A percentile compares a stretch with the other conserved stretches of the same genome.
phyloP scores from a whole-genome alignment of 2,888 invertebrate genomes.

The Acanthosoma haemorrhoidale region DNA sequence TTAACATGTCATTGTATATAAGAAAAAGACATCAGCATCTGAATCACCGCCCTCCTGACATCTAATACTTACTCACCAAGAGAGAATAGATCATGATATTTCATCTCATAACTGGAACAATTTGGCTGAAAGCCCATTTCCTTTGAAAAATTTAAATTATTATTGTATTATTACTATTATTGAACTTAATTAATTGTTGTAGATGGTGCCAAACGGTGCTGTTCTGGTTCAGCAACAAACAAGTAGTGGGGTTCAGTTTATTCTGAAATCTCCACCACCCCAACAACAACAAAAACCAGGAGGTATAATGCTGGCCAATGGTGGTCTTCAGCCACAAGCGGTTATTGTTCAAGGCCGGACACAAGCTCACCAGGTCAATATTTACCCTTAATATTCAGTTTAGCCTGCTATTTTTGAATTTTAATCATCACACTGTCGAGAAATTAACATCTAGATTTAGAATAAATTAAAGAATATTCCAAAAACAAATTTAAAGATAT shows the following conservation, averaged over 20 bases:
- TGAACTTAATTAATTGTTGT: neutral
- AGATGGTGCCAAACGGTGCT: conserved; percentile 45
- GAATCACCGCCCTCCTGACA: no score
- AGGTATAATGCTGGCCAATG: conserved; percentile 40
- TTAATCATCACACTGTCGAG: no score
- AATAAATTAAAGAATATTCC: no score
- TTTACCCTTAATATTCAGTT: no score
- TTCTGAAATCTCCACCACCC: conserved; percentile 59
- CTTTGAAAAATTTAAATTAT: neutral
- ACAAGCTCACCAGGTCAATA: conserved; percentile 41
- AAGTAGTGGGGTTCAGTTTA: conserved; percentile 64
- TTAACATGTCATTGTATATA: no score
- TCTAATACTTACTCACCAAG: no score
- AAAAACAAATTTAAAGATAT: no score
- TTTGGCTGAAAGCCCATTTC: neutral
- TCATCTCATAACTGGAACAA: neutral
- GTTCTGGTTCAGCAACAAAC: conserved; percentile 59
- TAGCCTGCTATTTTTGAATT: no score
- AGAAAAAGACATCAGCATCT: no score
- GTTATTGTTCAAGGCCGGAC: conserved; percentile 42
- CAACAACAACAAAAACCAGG: conserved; percentile 44
- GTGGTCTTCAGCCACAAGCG: conserved; percentile 39
- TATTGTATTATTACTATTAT: neutral
- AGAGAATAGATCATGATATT: neutral
- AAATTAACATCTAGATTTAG: no score